Base-by-base conservation (phyloP, 2,797 vertebrate genomes). In the Potorous gilbertii region DNA sequence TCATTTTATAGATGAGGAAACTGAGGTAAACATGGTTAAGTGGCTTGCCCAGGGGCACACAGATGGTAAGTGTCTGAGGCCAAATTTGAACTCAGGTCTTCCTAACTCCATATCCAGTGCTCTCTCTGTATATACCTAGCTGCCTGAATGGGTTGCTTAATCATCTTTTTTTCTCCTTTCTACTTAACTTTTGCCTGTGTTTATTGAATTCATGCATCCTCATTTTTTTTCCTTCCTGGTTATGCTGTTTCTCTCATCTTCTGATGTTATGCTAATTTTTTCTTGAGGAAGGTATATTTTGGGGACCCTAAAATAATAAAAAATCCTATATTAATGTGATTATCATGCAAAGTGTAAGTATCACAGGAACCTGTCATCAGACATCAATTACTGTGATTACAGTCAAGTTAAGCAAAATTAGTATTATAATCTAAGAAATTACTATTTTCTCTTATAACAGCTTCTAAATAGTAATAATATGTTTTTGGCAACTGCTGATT, bases 381-480 rank as follows among this genome's bases (percentile, higher is more conserved):
- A 56, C 50, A 94, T 40, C 54, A 66, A 54, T 89, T 91, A 89
- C 54, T 96, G 87, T 87, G 74, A 87, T 87, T 87, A 87, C 74
- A 50, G 74, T 87, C 74, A 92, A 54, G 31, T 28, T 92, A 92
- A 89, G 54, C 59, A 93, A 66, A 54, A 56, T 93, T 92, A 93
- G 18, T 92, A 14, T 90, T 93, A 91, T 52, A 57, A 54, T 91
- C 54, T 90, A 34, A 31, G 57, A 46, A 92, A 93, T 90, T 90
- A 59, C n/a, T 28, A 0, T 94, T 96, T 96, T 94, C 57, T 93
- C 9, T 87, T 91, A 54, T 13, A 92, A 57, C 55, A 28, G 55
- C 74, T 95, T 96, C 92, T 92, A 18, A 93, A 5, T 87, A 92
- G 62, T 57, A 91, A n/a, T 90, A 59, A 46, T 57, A n/a, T 56